A percentile compares a stretch with the other conserved stretches of the same genome.
Conservation (phyloP, 2,888 invertebrate species). For the Melinaea menophilus region DNA sequence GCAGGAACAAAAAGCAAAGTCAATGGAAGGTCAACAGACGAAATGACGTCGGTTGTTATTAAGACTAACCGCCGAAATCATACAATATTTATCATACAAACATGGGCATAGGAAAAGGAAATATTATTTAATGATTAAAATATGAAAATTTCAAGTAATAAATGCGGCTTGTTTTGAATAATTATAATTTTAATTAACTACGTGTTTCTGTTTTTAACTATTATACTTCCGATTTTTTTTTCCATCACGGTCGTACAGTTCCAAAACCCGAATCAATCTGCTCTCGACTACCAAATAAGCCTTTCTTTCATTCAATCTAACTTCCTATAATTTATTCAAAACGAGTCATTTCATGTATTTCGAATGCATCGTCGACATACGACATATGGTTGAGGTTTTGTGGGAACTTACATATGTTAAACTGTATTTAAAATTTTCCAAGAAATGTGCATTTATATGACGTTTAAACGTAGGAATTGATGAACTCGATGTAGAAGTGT, state of each 20-base stretch:
- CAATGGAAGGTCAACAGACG: slow-evolving; percentile 32
- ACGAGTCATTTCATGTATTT: slow-evolving; percentile 21
- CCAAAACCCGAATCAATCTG: not conserved
- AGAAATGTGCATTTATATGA: not conserved
- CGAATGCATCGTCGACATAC: slow-evolving; percentile 17
- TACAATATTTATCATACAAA: not conserved
- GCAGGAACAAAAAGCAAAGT: slow-evolving; percentile 35
- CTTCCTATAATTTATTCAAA: slow-evolving; percentile 1
- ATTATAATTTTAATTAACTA: no score
- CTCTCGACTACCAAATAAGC: not conserved
- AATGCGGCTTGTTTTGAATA: no score
- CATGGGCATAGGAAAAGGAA: not conserved
- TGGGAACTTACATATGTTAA: slow-evolving; percentile 33
- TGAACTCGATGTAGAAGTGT: not conserved
- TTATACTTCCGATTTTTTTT: no score
- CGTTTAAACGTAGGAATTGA: not conserved
- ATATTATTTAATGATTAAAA: no score
- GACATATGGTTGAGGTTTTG: slow-evolving; percentile 31
- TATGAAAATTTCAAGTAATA: no score
- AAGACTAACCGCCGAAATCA: slow-evolving; percentile 10
- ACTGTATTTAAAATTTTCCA: slow-evolving; percentile 4
- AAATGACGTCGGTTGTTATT: slow-evolving; percentile 14
- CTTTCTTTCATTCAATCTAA: not conserved
- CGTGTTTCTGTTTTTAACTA: no score
- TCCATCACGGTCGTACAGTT: no score